phyloP scores from a whole-genome alignment of 2,113 vertebrate genomes.

The Leuciscus idus region DNA sequence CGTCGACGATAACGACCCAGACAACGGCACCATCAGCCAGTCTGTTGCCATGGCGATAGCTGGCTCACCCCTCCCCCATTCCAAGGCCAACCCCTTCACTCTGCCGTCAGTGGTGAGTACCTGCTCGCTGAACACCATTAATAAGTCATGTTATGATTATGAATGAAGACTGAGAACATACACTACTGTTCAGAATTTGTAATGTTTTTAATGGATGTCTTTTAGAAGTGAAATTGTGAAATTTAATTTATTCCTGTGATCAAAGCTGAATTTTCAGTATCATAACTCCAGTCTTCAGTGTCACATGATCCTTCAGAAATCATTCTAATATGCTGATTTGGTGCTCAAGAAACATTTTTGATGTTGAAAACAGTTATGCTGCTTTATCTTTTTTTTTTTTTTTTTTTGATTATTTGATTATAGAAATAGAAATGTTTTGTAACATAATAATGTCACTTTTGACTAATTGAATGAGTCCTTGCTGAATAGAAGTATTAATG shows the following conservation, averaged over 20 bases:
- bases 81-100: conserved; percentile 77
- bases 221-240: neutral
- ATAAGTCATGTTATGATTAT: neutral
- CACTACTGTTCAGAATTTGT: no score
- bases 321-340: neutral
- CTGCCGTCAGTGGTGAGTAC: conserved; percentile 82
- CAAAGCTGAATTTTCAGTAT: neutral
- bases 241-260: neutral
- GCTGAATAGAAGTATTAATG: neutral
- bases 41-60: conserved; percentile 93
- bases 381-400: neutral
- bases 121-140: neutral
- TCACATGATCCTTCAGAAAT: neutral
- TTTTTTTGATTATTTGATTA: neutral
- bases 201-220: neutral
- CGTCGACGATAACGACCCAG: conserved; percentile 80
- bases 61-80: conserved; percentile 84
- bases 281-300: neutral
- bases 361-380: neutral
- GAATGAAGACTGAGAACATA: neutral
- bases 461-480: neutral
- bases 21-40: conserved; percentile 83
- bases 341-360: neutral
- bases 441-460: neutral
- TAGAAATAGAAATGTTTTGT: neutral